Evolutionary conservation across 2,888 invertebrate genomes (phyloP).

Genomic region (Rhingia campestris): DNA sequence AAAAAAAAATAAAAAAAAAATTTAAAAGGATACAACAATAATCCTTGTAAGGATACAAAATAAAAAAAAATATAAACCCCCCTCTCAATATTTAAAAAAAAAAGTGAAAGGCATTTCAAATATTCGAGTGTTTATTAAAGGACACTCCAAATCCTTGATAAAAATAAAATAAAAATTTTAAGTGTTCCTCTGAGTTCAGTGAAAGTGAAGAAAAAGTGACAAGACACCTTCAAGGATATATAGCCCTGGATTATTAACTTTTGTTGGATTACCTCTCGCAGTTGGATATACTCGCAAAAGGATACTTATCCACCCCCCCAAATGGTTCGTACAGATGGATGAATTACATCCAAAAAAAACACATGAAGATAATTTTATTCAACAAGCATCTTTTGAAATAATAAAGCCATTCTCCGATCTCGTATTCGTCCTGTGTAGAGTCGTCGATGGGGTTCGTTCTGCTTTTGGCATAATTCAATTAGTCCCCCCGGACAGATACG

Average conservation of each 20-base stretch:
- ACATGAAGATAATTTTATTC: slow-evolving; percentile 49
- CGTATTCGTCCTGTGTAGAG: neutral
- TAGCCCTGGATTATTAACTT: slow-evolving; percentile 57
- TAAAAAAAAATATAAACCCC: neutral
- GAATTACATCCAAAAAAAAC: slow-evolving; percentile 2
- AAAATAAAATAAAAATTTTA: slow-evolving; percentile 9
- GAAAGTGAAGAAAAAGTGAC: slow-evolving; percentile 55
- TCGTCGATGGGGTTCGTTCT: neutral
- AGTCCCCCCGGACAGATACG: slow-evolving; percentile 35
- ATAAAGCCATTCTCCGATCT: slow-evolving; percentile 17
- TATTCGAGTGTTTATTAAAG: slow-evolving; percentile 33
- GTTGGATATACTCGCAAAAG: slow-evolving; percentile 60
- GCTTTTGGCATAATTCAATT: slow-evolving; percentile 56
- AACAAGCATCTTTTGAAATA: slow-evolving; percentile 53
- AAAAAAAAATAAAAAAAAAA: slow-evolving; percentile 12
- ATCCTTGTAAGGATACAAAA: slow-evolving; percentile 38
- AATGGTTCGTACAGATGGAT: slow-evolving; percentile 64
- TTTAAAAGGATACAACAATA: neutral
- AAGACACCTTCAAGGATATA: slow-evolving; percentile 56
- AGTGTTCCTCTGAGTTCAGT: slow-evolving; percentile 32
- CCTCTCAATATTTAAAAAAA: neutral
- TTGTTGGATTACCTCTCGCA: slow-evolving; percentile 62
- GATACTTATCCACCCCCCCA: slow-evolving; percentile 53
- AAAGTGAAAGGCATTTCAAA: neutral
- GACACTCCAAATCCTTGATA: slow-evolving; percentile 18